These are phyloP conservation scores for Poeciliopsis prolifica DNA, from an alignment of 2,113 vertebrate species.

Conservation along the genomic window DNA sequence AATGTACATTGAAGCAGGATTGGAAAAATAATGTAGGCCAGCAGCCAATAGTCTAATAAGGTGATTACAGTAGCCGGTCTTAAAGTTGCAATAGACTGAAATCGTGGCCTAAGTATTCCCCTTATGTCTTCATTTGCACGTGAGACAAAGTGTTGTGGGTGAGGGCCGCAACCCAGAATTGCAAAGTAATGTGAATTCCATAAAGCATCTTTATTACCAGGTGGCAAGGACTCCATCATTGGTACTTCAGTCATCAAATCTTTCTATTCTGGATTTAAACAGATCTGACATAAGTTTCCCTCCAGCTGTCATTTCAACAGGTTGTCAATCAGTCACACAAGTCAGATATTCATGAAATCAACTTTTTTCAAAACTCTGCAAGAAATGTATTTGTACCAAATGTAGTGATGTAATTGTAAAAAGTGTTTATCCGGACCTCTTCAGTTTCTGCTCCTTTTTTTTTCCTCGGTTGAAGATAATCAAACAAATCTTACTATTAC, in stretches of 20 bases:
- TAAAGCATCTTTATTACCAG: background rate
- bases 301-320: no score
- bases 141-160: background rate
- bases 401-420: no score
- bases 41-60: background rate
- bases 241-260: background rate
- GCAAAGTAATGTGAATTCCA: background rate
- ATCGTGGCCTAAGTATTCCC: background rate
- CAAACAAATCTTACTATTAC: no score
- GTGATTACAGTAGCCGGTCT: constrained; percentile 13
- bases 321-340: no score
- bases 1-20: constrained; percentile 3
- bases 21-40: constrained; percentile 4
- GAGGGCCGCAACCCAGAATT: background rate
- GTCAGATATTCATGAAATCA: no score
- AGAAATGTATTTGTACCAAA: no score
- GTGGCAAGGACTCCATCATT: background rate
- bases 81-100: constrained; percentile 15
- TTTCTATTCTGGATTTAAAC: background rate
- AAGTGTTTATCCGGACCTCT: no score
- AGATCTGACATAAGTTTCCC: background rate
- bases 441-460: no score
- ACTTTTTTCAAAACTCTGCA: no score
- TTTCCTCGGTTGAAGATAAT: no score
- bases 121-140: background rate